Evolutionary conservation across 2,797 vertebrate genomes (phyloP), one percentile per base, ranked within the genome.

Genomic region (Enteromius paludinosus): DNA sequence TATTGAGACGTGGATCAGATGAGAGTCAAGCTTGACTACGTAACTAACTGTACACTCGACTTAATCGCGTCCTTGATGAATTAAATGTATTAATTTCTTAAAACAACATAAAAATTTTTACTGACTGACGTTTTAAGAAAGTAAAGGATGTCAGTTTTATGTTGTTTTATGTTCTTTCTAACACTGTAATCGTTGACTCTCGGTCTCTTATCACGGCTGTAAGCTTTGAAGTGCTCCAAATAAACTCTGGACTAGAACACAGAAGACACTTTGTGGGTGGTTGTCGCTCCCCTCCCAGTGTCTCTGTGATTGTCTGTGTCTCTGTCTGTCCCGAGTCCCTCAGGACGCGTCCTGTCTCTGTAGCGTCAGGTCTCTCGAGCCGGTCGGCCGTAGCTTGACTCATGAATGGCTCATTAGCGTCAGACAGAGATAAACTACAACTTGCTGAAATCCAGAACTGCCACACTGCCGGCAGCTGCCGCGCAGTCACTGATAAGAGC

Each of bases 321-420:
- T 75, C 71, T 59, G 38, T 80, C 62, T 30, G 56, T 76, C 68
- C 41, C 1, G 68, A 15, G 38, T 47, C 68, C 41, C 64, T 62
- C 20, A 74, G 78, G 66, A 76, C 14, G 35, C 52, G 62, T 78
- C 62, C 79, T 35, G 20, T 86, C 86, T 68, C 61, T 74, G 45
- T 73, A 73, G 78, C 82, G 79, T 84, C 83, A 75, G 84, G 17
- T 59, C 84, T 83, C 81, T 66, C 7, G 6, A 62, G 86, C 81
- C 68, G 20, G 85, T 79, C 54, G 87, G 81, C 75, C 73, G 83
- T 85, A 81, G 83, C 87, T 84, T 77, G 87, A 86, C 85, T 76
- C 38, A 86, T 88, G 86, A 91, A 92, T 84, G 92, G 89, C 91
- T 94, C 93, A 94, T 95, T 95, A 95, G 92, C 45, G 62, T 83